Evolutionary conservation across 1,140 invertebrate species (phyloP).

Genomic region (Leptinotarsa defecta): DNA sequence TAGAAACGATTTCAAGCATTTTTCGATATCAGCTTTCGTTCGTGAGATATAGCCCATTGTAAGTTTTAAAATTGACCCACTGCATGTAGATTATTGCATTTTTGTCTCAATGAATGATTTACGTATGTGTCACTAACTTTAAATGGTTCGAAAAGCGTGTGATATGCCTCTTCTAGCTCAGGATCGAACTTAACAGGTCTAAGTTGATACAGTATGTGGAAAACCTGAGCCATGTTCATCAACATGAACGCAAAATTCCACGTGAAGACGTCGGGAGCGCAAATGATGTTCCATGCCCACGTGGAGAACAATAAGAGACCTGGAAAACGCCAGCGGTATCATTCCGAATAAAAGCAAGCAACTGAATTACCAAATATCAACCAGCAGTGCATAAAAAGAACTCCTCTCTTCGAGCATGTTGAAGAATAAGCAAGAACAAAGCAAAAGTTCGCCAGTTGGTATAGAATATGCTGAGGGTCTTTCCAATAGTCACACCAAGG

Average conservation of each 20-base stretch:
- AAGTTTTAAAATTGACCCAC: no score
- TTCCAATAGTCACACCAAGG: constrained; percentile 70
- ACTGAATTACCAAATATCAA: constrained; percentile 71
- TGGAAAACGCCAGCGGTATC: constrained; percentile 54
- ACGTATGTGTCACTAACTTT: constrained; percentile 54
- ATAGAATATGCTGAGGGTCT: constrained; percentile 70
- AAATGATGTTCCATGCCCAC: constrained; percentile 89
- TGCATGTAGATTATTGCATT: no score
- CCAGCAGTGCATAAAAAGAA: constrained; percentile 79
- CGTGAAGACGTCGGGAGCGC: constrained; percentile 85
- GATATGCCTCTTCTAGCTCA: constrained; percentile 84
- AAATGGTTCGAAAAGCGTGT: constrained; percentile 80
- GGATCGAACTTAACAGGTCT: constrained; percentile 83
- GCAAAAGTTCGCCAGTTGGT: constrained; percentile 74
- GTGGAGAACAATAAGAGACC: constrained; percentile 81
- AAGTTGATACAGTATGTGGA: constrained; percentile 82
- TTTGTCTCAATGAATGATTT: no score
- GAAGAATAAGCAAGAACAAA: constrained; percentile 78
- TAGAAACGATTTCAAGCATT: no score
- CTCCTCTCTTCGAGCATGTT: constrained; percentile 75
- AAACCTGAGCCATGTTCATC: constrained; percentile 81
- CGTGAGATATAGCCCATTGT: no score
- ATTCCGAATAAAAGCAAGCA: neutral
- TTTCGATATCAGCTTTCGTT: no score
- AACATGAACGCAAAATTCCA: constrained; percentile 88